These are phyloP conservation scores for Glossosoma conforme DNA, from an alignment of 1,140 invertebrate species.

Conservation along the genomic window DNA sequence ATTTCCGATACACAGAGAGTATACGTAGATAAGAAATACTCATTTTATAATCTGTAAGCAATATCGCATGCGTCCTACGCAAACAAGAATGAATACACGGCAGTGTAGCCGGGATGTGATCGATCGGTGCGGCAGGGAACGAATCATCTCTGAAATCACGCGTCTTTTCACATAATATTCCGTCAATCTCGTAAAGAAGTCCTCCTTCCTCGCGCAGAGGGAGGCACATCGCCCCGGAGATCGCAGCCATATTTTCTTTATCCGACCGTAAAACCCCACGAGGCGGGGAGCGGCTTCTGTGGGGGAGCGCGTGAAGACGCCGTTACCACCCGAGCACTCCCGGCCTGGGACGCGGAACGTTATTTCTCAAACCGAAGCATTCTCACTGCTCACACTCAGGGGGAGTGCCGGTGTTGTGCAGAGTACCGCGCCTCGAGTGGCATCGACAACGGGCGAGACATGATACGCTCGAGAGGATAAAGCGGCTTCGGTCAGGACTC, in stretches of 20 bases:
- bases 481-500: neutral
- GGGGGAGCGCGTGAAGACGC: neutral
- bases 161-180: constrained; percentile 31
- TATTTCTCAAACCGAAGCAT: too few relatives aligned
- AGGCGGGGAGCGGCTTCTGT: constrained; percentile 9
- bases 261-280: constrained; percentile 28
- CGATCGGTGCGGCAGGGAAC: constrained; percentile 13
- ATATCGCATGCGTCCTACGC: neutral
- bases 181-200: constrained; percentile 30
- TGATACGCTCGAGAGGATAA: constrained; percentile 3
- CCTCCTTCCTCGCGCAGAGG: constrained; percentile 12
- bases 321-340: neutral
- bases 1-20: too few relatives aligned
- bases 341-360: neutral
- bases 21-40: too few relatives aligned
- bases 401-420: neutral
- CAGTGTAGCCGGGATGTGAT: constrained; percentile 19
- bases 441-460: constrained; percentile 11
- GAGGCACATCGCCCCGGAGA: neutral
- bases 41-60: too few relatives aligned
- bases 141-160: constrained; percentile 30
- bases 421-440: constrained; percentile 6
- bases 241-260: constrained; percentile 27
- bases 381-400: neutral
- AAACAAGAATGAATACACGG: too few relatives aligned